These are phyloP conservation scores for Dryas iulia DNA, from an alignment of 1,140 invertebrate genomes.

Conservation along the genomic window DNA sequence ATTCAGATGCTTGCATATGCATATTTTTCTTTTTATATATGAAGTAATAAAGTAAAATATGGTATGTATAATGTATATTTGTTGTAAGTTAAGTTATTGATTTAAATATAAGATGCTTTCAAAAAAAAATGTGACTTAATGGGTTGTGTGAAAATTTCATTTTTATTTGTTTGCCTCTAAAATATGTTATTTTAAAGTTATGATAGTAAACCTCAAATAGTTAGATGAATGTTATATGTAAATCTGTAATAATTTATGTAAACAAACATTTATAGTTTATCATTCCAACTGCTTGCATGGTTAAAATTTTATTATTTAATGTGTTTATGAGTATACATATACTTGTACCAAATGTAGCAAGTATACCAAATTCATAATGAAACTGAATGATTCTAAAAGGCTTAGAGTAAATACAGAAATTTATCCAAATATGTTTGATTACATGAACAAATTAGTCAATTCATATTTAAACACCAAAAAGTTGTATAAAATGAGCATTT, in stretches of 20 bases:
- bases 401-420: background rate
- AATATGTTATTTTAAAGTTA: too few species aligned
- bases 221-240: too few species aligned
- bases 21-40: background rate
- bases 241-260: background rate
- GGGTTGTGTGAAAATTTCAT: too few species aligned
- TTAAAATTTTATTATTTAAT: background rate
- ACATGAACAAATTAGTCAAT: background rate
- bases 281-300: background rate
- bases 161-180: too few species aligned
- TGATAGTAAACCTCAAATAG: too few species aligned
- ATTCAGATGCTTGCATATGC: too few species aligned
- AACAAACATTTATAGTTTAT: background rate
- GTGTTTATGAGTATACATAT: background rate
- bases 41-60: background rate
- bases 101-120: background rate
- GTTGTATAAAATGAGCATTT: background rate
- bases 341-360: too few species aligned
- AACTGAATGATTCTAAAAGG: background rate
- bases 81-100: background rate
- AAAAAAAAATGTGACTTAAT: background rate
- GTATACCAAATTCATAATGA: background rate
- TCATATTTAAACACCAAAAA: background rate
- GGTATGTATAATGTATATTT: background rate
- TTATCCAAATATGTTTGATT: background rate